Percentiles rank a stretch among this genome's conserved stretches.
phyloP scores from a whole-genome alignment of 2,888 invertebrate species.

The Embidobia sp. region DNA sequence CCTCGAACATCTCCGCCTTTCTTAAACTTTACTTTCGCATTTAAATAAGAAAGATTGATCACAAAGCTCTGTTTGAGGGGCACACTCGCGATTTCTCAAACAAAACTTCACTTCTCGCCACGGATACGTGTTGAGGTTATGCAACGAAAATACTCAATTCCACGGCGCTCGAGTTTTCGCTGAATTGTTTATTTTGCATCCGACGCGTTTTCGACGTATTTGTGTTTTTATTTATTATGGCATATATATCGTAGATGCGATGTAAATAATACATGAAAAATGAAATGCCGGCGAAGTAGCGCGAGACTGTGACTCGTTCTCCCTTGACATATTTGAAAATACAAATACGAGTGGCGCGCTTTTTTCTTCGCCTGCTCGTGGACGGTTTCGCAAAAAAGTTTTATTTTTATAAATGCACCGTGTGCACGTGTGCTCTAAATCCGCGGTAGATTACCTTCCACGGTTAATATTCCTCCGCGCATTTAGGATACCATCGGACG shows the following conservation, averaged over 20 bases:
- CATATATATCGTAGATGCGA: constrained; percentile 11
- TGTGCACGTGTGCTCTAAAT: too few relatives aligned
- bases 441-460: constrained; percentile 3
- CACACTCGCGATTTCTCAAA: constrained; percentile 44
- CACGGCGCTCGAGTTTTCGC: constrained; percentile 24
- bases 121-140: constrained; percentile 34
- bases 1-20: too few relatives aligned
- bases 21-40: constrained; percentile 45
- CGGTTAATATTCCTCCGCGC: not conserved
- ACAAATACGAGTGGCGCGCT: not conserved
- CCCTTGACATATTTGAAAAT: constrained; percentile 9
- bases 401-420: too few relatives aligned
- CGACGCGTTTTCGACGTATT: constrained; percentile 5
- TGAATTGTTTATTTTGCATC: constrained; percentile 37
- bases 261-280: constrained; percentile 18
- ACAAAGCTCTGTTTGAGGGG: constrained; percentile 34
- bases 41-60: constrained; percentile 52
- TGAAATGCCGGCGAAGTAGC: not conserved
- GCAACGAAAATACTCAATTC: constrained; percentile 39
- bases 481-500: not conserved
- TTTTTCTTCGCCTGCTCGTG: too few relatives aligned
- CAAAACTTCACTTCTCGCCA: constrained; percentile 47
- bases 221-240: constrained; percentile 27
- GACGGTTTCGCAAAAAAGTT: too few relatives aligned
- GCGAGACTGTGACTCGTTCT: not conserved